These are phyloP conservation scores for Aphelinus certus DNA, from an alignment of 1,140 invertebrate genomes.

Conservation along the genomic window DNA sequence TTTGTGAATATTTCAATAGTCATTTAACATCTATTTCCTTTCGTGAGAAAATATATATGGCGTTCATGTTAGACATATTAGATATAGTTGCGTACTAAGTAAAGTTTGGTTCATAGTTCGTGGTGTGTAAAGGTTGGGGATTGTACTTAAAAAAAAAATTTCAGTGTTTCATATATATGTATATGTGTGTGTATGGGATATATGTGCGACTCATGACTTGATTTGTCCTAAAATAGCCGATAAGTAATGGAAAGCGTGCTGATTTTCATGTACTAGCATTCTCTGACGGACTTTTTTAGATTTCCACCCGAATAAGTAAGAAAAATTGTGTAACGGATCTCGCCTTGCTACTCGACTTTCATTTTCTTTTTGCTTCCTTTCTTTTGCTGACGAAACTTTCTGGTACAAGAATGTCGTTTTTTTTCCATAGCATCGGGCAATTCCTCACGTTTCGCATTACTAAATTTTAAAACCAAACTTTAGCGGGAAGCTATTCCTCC, in stretches of 20 bases:
- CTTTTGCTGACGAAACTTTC: conserved; percentile 33
- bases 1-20: no score
- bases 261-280: conserved; percentile 35
- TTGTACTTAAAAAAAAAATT: not conserved
- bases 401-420: conserved; percentile 40
- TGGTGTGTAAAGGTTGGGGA: not conserved
- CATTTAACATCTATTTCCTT: not conserved
- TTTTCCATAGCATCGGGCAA: conserved; percentile 55
- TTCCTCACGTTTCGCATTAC: conserved; percentile 58
- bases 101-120: conserved; percentile 1
- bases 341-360: conserved; percentile 33
- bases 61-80: conserved; percentile 25
- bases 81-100: conserved; percentile 13
- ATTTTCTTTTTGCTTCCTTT: conserved; percentile 43
- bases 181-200: conserved; percentile 13
- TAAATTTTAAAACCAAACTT: conserved; percentile 50
- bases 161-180: not conserved
- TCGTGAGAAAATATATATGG: conserved; percentile 33
- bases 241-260: conserved; percentile 33
- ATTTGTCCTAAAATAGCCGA: conserved; percentile 14
- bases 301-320: conserved; percentile 3
- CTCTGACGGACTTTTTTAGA: conserved; percentile 1
- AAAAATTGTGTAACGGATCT: conserved; percentile 30
- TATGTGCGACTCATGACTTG: conserved; percentile 20
- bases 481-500: conserved; percentile 57